phyloP scores from a whole-genome alignment of 2,797 vertebrate genomes.

The Darevskia mixta region DNA sequence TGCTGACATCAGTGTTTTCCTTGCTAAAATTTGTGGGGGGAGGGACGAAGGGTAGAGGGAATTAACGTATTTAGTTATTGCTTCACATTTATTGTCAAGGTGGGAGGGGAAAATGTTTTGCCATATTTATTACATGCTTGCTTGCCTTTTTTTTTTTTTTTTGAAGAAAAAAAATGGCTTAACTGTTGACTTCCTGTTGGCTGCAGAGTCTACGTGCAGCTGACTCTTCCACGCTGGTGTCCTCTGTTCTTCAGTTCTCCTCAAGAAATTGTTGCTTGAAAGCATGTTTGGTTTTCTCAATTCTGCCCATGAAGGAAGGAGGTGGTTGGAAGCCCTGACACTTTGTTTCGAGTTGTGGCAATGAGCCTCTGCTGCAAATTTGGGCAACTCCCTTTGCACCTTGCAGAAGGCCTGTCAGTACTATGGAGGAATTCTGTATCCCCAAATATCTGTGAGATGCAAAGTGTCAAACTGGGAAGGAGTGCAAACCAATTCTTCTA shows the following conservation, averaged over 20 bases:
- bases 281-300: constrained; percentile 36
- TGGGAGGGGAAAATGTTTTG: constrained; percentile 65
- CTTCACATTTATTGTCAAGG: constrained; percentile 73
- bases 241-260: constrained; percentile 34
- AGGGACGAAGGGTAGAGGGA: background rate
- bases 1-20: constrained; percentile 68
- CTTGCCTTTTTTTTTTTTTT: constrained; percentile 59
- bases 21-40: constrained; percentile 35
- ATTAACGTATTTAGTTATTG: constrained; percentile 69
- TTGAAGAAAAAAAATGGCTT: constrained; percentile 38
- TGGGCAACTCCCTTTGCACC: constrained; percentile 41
- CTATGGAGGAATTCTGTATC: constrained; percentile 45
- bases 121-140: constrained; percentile 81
- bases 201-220: constrained; percentile 61
- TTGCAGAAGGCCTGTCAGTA: constrained; percentile 39
- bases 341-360: background rate
- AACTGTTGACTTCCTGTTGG: constrained; percentile 65
- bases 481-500: constrained; percentile 12
- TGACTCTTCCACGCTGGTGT: constrained; percentile 53
- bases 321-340: background rate
- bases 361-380: constrained; percentile 4
- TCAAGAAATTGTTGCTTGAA: constrained; percentile 52
- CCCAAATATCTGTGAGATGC: constrained; percentile 21
- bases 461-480: constrained; percentile 60
- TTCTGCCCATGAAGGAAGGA: constrained; percentile 32